These are phyloP conservation scores for Ibycter americanus DNA, from an alignment of 2,797 vertebrate species.

Conservation along the genomic window DNA sequence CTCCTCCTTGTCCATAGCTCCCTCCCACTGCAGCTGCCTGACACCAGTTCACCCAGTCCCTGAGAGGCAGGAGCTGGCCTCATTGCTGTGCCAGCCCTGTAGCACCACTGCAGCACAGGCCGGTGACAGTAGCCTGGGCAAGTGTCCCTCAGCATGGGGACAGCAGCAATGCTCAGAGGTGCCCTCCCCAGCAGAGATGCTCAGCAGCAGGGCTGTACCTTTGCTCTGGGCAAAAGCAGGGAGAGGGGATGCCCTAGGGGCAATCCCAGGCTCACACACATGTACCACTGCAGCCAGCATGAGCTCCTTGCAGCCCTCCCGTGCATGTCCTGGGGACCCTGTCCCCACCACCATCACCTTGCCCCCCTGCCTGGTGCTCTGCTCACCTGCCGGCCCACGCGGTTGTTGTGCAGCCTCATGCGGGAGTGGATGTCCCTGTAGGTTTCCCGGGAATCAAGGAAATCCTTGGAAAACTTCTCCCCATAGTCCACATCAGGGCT, in stretches of 20 bases:
- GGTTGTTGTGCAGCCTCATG: constrained; percentile 98
- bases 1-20: not conserved
- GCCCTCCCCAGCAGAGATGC: not conserved
- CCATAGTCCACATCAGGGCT: constrained; percentile 97
- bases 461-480: constrained; percentile 97
- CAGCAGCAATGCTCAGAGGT: not conserved
- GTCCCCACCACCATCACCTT: not conserved
- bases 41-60: not conserved
- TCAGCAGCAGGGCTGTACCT: not conserved
- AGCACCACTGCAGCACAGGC: not conserved
- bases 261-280: not conserved
- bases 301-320: not conserved
- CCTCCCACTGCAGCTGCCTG: not conserved
- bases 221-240: not conserved
- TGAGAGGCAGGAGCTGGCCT: not conserved
- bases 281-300: not conserved
- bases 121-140: not conserved
- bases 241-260: not conserved
- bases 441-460: constrained; percentile 94
- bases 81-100: not conserved
- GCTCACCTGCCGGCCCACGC: constrained; percentile 97
- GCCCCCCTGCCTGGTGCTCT: rapidly evolving
- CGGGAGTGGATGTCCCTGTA: constrained; percentile 96
- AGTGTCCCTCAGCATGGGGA: not conserved
- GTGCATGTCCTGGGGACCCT: rapidly evolving